Evolutionary conservation across 1,140 invertebrate genomes (phyloP), one percentile per base, ranked within the genome.

Genomic region (Temnothorax longispinosus): DNA sequence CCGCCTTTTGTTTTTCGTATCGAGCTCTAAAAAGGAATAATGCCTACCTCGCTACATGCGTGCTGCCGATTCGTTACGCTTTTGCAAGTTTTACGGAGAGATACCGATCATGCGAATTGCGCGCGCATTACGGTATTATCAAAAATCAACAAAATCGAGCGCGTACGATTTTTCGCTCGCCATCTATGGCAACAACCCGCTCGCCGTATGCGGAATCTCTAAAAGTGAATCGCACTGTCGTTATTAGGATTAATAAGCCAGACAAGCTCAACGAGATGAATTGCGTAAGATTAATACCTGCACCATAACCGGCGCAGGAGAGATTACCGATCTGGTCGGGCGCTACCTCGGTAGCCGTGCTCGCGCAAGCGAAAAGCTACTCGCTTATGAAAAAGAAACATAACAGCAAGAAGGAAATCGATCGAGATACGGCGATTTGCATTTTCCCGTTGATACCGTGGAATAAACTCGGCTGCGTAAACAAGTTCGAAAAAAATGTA

Each of bases 261-360:
- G 65, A 86, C 87, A 75, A 21, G 67, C 60, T 75, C 62, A 80
- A 88, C 87, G 74, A 78, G 89, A 90, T 90, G 78, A 78, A 91
- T 94, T 94, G 92, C 92, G 91, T 93, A 94, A 94, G 93, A 94
- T 94, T 93, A 93, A 94, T 93, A 92, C 88, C 88, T 85, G 88
- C 86, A 10, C 87, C 87, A 90, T 91, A 94, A 92, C 92, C 90
- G 90, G 92, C 92, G 91, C 47, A 81, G 32, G 89, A 87, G 87
- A 92, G 92, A 93, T 93, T 92, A 92, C 90, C 90, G 90, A 93
- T 94, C 93, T 93, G 87, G 88, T 91, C 64, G 44, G 67, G 54
- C 72, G 87, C 87, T 91, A 89, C 89, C 92, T 41, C 64, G 85
- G 86, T 85, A 87, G 80, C 58, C 41, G 80, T 75, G 80, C 13